Evolutionary conservation across 2,797 vertebrate genomes (phyloP).

Genomic region (Podargus strigoides): DNA sequence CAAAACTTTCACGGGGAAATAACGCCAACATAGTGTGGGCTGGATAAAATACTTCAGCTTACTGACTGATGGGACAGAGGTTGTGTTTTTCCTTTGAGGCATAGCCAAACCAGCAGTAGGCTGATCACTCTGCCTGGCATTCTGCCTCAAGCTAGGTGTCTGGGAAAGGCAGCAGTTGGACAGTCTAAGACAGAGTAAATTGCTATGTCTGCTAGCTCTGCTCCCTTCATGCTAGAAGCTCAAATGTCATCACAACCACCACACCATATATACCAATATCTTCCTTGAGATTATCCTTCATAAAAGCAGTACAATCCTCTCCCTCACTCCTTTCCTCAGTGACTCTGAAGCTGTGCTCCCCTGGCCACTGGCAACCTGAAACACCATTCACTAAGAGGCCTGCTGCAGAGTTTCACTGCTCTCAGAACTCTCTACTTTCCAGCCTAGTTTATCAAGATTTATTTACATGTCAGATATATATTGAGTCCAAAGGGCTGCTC

Average conservation of each 20-base stretch:
- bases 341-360: background rate
- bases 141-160: background rate
- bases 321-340: background rate
- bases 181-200: background rate
- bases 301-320: background rate
- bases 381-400: background rate
- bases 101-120: background rate
- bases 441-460: background rate
- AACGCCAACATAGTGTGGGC: background rate
- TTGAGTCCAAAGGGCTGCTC: background rate
- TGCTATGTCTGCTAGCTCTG: background rate
- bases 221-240: background rate
- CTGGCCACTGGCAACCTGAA: background rate
- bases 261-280: background rate
- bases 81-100: background rate
- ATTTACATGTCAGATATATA: background rate
- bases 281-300: background rate
- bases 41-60: background rate
- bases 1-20: background rate
- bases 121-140: background rate
- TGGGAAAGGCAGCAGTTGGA: background rate
- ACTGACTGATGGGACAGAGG: background rate
- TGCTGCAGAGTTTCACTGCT: background rate
- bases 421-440: background rate
- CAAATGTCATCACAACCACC: background rate